Evolutionary conservation across 2,113 vertebrate species (phyloP).

Genomic region (Rutilus rutilus): DNA sequence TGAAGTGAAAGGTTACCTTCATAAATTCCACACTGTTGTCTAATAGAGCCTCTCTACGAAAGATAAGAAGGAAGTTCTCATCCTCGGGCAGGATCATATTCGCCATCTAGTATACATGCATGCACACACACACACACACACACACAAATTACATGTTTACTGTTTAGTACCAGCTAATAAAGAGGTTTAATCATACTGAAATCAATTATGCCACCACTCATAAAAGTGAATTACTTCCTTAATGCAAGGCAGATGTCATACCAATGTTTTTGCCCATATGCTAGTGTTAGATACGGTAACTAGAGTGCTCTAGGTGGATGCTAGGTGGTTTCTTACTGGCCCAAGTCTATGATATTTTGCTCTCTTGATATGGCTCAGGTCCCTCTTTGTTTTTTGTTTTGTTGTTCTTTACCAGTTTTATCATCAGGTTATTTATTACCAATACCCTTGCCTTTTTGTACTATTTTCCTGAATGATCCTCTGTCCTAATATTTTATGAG

Average conservation of each 20-base stretch:
- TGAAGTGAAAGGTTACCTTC: constrained; percentile 76
- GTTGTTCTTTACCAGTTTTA: no score
- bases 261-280: no score
- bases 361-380: no score
- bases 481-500: no score
- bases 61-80: constrained; percentile 94
- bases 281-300: no score
- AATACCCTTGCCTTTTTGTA: no score
- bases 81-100: constrained; percentile 88
- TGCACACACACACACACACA: constrained; percentile 7
- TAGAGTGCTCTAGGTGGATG: no score
- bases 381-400: no score
- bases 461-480: no score
- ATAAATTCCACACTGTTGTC: constrained; percentile 97
- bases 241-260: neutral
- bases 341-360: no score
- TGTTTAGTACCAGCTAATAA: neutral
- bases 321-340: no score
- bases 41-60: constrained; percentile 87
- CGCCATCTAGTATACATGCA: constrained; percentile 80
- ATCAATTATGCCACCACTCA: neutral
- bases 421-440: no score
- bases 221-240: neutral
- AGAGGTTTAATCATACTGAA: neutral
- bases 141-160: constrained; percentile 14